Evolutionary conservation across 2,888 invertebrate genomes (phyloP).

Genomic region (Macrophya annulata): DNA sequence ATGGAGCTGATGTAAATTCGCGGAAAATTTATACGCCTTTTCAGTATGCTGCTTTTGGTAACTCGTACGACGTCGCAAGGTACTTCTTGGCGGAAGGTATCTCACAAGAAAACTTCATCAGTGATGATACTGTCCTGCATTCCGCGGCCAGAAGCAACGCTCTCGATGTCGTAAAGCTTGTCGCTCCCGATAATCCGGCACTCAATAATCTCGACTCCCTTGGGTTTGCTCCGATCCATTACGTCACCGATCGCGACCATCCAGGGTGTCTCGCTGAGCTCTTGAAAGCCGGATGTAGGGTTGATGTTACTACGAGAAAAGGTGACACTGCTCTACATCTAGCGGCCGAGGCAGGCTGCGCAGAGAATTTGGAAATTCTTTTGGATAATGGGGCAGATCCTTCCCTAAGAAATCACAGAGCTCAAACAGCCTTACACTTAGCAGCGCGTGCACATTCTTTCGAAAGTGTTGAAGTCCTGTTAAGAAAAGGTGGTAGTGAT

Average conservation of each 20-base stretch:
- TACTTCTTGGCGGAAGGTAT: conserved; percentile 89
- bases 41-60: conserved; percentile 95
- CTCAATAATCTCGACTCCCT: conserved; percentile 89
- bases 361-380: conserved; percentile 89
- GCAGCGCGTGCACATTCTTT: conserved; percentile 90
- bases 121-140: conserved; percentile 90
- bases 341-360: conserved; percentile 93
- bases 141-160: conserved; percentile 93
- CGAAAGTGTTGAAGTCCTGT: conserved; percentile 90
- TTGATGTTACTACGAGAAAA: conserved; percentile 87
- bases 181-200: conserved; percentile 88
- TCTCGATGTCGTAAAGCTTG: conserved; percentile 88
- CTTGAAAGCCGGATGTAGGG: conserved; percentile 87
- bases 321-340: conserved; percentile 91
- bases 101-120: conserved; percentile 84
- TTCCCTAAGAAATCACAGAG: conserved; percentile 88
- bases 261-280: conserved; percentile 88
- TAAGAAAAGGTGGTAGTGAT: conserved; percentile 88
- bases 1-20: conserved; percentile 87
- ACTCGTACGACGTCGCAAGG: conserved; percentile 90
- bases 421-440: conserved; percentile 92
- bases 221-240: conserved; percentile 90
- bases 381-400: conserved; percentile 89
- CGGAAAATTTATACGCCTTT: conserved; percentile 90
- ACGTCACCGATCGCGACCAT: conserved; percentile 91